phyloP scores from a whole-genome alignment of 2,888 invertebrate species.

The Lingula anatina region DNA sequence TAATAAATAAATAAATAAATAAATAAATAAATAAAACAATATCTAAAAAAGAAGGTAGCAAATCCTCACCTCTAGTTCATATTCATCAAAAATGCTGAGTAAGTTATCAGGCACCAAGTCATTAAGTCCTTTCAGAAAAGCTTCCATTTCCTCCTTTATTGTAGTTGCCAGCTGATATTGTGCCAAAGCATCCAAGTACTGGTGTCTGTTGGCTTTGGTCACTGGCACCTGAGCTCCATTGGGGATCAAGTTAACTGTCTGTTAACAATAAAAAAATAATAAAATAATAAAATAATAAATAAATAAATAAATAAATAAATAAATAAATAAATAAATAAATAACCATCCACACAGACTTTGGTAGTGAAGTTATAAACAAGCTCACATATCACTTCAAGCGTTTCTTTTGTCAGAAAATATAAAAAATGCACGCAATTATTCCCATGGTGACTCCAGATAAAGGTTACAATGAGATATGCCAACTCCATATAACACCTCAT shows the following conservation, averaged over 20 bases:
- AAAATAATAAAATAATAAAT: constrained; percentile 2
- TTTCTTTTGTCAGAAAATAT: no score
- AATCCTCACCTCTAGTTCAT: constrained; percentile 78
- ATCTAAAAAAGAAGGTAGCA: no score
- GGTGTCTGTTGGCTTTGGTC: constrained; percentile 69
- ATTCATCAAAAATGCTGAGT: constrained; percentile 91
- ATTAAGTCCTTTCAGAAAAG: constrained; percentile 84
- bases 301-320: not conserved
- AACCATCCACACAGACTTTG: no score
- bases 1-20: no score
- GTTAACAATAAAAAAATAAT: constrained; percentile 9
- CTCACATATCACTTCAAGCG: no score
- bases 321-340: not conserved
- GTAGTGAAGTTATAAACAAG: no score
- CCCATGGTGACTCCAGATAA: no score
- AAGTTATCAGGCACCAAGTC: constrained; percentile 88
- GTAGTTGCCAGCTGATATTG: constrained; percentile 80
- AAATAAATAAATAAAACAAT: no score
- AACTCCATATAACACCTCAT: no score
- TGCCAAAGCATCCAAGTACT: constrained; percentile 78
- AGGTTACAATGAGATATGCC: no score
- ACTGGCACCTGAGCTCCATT: constrained; percentile 74
- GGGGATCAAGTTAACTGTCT: constrained; percentile 74
- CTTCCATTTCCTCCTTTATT: constrained; percentile 77
- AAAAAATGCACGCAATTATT: no score